phyloP scores from a whole-genome alignment of 92 coral and sea anemone genomes.

The Phenganax stokvisi region DNA sequence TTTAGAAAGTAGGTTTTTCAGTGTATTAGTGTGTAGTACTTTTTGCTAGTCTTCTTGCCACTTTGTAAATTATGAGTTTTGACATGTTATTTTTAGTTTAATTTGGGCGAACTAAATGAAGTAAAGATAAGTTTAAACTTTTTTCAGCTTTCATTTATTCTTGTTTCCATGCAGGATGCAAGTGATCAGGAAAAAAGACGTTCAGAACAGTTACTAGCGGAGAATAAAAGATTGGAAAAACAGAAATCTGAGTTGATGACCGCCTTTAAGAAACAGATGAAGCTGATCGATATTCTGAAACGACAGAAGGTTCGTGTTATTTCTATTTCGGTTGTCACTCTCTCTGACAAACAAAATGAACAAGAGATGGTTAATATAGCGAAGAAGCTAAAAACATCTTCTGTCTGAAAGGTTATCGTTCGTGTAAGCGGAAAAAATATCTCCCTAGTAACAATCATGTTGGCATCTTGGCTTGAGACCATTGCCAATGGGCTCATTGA shows the following conservation, averaged over 20 bases:
- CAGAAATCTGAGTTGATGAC: slow-evolving; percentile 95
- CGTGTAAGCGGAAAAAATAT: not conserved
- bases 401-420: no score
- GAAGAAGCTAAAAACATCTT: no score
- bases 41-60: no score
- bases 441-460: not conserved
- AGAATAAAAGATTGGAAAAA: slow-evolving; percentile 89
- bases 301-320: slow-evolving; percentile 66
- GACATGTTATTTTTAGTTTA: no score
- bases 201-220: slow-evolving; percentile 77
- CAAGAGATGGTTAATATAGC: no score
- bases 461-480: no score
- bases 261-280: slow-evolving; percentile 98
- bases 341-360: not conserved
- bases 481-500: no score
- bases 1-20: no score
- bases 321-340: not conserved
- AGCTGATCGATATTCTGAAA: slow-evolving; percentile 88
- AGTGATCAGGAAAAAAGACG: slow-evolving; percentile 87
- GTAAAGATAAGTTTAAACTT: no score
- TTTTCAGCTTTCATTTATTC: not conserved
- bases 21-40: no score
- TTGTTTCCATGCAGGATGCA: slow-evolving; percentile 53
- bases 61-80: no score
- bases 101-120: no score